phyloP scores from a whole-genome alignment of 2,113 vertebrate species.

The Pungitius pungitius region DNA sequence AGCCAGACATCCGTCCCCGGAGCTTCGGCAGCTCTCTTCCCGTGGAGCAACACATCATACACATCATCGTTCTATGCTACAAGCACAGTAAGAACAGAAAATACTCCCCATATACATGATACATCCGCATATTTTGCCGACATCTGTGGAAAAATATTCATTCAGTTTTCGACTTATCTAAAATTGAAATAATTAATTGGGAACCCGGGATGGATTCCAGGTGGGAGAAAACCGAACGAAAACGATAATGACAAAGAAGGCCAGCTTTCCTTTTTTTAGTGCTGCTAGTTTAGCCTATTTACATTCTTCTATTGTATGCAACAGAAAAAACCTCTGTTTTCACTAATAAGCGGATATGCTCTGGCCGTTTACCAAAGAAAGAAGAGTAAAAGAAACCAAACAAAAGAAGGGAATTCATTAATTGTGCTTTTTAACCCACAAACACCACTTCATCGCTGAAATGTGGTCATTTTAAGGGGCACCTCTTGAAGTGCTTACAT shows the following conservation, averaged over 20 bases:
- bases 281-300: conserved; percentile 79
- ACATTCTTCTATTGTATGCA: conserved; percentile 74
- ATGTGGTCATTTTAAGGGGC: conserved; percentile 74
- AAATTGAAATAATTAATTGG: conserved; percentile 53
- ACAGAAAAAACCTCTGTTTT: conserved; percentile 65
- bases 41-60: conserved; percentile 7
- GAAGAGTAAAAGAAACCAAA: conserved; percentile 52
- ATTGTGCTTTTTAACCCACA: conserved; percentile 85
- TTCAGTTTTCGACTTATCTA: conserved; percentile 62
- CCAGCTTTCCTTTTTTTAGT: conserved; percentile 58
- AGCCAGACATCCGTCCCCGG: background rate
- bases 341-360: conserved; percentile 74
- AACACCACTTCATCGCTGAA: conserved; percentile 76
- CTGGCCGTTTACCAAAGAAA: conserved; percentile 65
- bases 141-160: conserved; percentile 66
- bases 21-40: too few relatives aligned
- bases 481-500: conserved; percentile 70
- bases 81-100: conserved; percentile 53
- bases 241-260: conserved; percentile 36
- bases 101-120: conserved; percentile 41
- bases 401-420: conserved; percentile 50
- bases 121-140: conserved; percentile 62
- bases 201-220: conserved; percentile 40
- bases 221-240: conserved; percentile 29
- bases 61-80: conserved; percentile 60